phyloP scores from a whole-genome alignment of 2,113 vertebrate genomes.

The Leptocoma aspasia region DNA sequence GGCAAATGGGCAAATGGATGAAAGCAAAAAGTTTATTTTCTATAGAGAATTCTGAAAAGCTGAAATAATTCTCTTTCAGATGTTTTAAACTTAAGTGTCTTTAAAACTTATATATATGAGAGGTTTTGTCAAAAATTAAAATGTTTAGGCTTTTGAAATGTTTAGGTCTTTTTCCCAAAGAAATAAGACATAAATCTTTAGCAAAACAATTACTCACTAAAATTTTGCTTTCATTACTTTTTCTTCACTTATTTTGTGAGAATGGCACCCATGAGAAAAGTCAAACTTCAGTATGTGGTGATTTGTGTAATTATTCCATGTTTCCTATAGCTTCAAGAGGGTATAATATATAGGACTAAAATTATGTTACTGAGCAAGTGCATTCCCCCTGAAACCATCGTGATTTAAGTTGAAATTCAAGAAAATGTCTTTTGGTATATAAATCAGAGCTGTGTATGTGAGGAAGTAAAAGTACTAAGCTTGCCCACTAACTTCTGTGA shows the following conservation, averaged over 20 bases:
- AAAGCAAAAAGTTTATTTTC: background rate
- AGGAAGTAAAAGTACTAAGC: background rate
- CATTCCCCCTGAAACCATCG: background rate
- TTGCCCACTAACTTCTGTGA: background rate
- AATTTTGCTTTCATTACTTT: background rate
- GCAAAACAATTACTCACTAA: background rate
- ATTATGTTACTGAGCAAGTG: background rate
- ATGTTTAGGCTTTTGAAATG: background rate
- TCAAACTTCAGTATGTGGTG: background rate
- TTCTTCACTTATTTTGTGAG: background rate
- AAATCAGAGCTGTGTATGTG: background rate
- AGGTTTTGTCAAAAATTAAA: background rate
- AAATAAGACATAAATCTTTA: background rate
- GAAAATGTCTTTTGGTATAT: background rate
- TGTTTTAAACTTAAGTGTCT: background rate
- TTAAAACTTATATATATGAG: background rate
- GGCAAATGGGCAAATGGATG: background rate
- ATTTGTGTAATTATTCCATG: background rate
- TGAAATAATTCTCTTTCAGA: background rate
- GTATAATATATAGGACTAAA: background rate
- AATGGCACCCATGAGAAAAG: background rate
- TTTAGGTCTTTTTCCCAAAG: background rate
- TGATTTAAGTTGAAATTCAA: background rate
- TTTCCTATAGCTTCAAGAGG: background rate
- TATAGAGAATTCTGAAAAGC: background rate